phyloP scores from a whole-genome alignment of 2,888 invertebrate species.

The Epinotia nisella region DNA sequence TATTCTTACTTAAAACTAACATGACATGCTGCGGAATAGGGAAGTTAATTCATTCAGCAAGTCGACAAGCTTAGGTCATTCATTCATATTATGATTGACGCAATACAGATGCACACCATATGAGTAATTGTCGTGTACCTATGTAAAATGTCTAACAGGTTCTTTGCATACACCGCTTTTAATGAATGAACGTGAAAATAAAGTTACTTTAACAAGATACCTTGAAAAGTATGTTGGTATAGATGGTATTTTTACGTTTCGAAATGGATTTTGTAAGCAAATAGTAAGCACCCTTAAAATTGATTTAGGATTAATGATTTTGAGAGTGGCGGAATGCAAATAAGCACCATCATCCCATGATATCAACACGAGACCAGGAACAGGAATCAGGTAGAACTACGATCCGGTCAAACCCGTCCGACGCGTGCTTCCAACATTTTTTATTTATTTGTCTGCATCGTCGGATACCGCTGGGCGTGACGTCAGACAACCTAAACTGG shows the following conservation, averaged over 20 bases:
- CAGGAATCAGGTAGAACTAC: conserved; percentile 85
- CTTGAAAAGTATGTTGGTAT: background rate
- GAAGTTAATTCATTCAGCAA: conserved; percentile 51
- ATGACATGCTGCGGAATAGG: conserved; percentile 51
- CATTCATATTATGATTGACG: conserved; percentile 18
- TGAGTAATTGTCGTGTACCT: conserved; percentile 15
- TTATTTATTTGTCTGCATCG: conserved; percentile 84
- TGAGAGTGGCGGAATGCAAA: conserved; percentile 30
- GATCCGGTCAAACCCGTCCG: conserved; percentile 84
- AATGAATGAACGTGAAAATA: conserved; percentile 31
- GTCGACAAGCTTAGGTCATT: conserved; percentile 7
- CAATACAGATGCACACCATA: conserved; percentile 17
- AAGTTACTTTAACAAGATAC: conserved; percentile 10
- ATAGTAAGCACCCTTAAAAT: background rate
- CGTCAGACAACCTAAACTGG: conserved; percentile 85
- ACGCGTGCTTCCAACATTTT: conserved; percentile 85
- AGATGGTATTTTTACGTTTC: background rate
- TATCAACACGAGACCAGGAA: conserved; percentile 79
- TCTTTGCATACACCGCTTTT: conserved; percentile 30
- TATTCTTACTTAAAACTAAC: conserved; percentile 65
- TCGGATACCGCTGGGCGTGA: conserved; percentile 83
- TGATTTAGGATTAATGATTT: background rate
- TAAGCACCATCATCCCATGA: conserved; percentile 41
- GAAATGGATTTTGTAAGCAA: background rate
- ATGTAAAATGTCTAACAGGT: conserved; percentile 35